These are phyloP conservation scores for Conus ventricosus DNA, from an alignment of 1,140 invertebrate genomes.

Conservation along the genomic window DNA sequence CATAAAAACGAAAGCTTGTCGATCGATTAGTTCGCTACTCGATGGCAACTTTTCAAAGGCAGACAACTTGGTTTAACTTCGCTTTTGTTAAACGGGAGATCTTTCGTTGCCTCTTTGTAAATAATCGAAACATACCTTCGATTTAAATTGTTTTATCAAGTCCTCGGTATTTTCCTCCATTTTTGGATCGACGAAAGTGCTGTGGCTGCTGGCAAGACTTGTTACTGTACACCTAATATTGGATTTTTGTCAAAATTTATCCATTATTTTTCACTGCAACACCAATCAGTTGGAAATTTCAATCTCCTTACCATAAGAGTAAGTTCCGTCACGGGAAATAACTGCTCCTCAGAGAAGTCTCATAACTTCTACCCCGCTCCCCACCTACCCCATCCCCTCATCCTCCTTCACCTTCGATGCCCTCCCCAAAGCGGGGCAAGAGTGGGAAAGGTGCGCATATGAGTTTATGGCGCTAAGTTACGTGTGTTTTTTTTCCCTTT, in stretches of 20 bases:
- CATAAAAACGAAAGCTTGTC: neutral
- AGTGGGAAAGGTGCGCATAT: too few species aligned
- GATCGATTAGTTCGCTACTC: neutral
- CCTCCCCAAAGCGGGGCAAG: too few species aligned
- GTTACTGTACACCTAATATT: neutral
- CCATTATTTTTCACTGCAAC: neutral
- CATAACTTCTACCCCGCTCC: too few species aligned
- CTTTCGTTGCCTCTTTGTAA: too few species aligned
- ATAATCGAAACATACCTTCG: neutral
- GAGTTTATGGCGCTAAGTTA: too few species aligned
- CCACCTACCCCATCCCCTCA: too few species aligned
- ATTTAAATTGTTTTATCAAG: neutral
- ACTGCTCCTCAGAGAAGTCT: too few species aligned
- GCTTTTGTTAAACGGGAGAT: neutral
- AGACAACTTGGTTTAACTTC: neutral
- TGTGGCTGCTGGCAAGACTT: neutral
- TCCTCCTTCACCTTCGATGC: too few species aligned
- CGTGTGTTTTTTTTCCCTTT: too few species aligned
- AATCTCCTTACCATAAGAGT: too few species aligned
- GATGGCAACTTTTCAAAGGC: neutral
- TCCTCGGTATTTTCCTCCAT: constrained; percentile 8
- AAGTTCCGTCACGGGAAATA: too few species aligned
- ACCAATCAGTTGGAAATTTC: neutral
- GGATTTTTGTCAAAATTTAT: neutral
- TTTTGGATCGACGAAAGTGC: neutral